Evolutionary conservation across 2,797 vertebrate species (phyloP).

Genomic region (Rhinoraja longicauda): DNA sequence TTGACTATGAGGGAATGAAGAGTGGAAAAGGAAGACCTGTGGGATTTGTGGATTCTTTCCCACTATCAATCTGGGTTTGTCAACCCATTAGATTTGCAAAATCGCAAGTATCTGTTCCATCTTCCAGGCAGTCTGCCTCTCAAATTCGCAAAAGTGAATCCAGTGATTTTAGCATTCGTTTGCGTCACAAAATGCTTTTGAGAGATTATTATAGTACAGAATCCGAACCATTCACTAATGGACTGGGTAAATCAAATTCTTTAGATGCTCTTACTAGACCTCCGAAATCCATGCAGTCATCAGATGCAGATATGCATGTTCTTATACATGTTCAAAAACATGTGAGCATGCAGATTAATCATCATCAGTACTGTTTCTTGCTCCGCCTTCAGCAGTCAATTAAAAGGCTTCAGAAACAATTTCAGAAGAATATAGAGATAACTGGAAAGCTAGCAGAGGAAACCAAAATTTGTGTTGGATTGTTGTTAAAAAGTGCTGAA

Average conservation of each 20-base stretch:
- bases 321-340: constrained; percentile 82
- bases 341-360: constrained; percentile 86
- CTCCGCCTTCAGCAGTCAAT: constrained; percentile 85
- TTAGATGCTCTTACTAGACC: constrained; percentile 57
- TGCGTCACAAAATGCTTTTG: constrained; percentile 81
- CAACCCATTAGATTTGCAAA: constrained; percentile 73
- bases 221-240: constrained; percentile 54
- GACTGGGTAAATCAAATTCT: constrained; percentile 62
- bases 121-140: constrained; percentile 44
- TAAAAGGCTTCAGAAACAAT: constrained; percentile 75
- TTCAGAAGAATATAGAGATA: constrained; percentile 81
- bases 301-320: constrained; percentile 75
- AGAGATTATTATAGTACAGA: constrained; percentile 86
- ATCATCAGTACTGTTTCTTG: constrained; percentile 86
- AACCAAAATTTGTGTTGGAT: constrained; percentile 71
- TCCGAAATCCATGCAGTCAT: constrained; percentile 48
- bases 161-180: constrained; percentile 65
- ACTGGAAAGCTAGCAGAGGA: constrained; percentile 63
- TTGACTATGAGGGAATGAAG: constrained; percentile 84
- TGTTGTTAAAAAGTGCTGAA: constrained; percentile 83
- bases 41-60: constrained; percentile 90
- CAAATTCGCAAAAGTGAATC: constrained; percentile 74
- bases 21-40: constrained; percentile 81
- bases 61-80: constrained; percentile 86
- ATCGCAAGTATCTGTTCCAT: constrained; percentile 64